Percentiles rank a stretch among this genome's conserved stretches.
Evolutionary conservation across 2,113 vertebrate species (phyloP).

Genomic region (Petromus typicus): DNA sequence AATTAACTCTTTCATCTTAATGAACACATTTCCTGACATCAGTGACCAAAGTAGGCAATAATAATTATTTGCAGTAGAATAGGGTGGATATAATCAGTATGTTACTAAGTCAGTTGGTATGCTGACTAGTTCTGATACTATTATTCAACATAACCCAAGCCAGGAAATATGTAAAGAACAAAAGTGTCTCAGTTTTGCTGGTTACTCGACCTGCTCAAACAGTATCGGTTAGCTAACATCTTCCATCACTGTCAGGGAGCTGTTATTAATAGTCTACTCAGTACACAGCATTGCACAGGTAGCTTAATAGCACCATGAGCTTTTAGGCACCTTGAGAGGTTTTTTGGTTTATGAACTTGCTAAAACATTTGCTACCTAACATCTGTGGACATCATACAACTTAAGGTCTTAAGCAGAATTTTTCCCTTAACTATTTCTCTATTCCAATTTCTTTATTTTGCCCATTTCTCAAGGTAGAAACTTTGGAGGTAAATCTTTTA

Average conservation of each 20-base stretch:
- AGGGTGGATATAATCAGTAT: not conserved
- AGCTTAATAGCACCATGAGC: not conserved
- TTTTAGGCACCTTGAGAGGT: not conserved
- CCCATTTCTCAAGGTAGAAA: slow-evolving; percentile 48
- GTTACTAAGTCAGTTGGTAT: not conserved
- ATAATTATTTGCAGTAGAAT: not conserved
- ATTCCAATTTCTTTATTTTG: slow-evolving; percentile 23
- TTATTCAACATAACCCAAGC: not conserved
- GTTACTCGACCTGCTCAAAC: not conserved
- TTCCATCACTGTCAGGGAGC: not conserved
- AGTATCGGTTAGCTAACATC: not conserved
- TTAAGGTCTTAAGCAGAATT: slow-evolving; percentile 15
- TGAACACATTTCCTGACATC: not conserved
- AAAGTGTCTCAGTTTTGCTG: not conserved
- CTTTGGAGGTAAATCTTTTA: slow-evolving; percentile 2
- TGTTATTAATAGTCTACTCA: not conserved
- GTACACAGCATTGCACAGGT: not conserved
- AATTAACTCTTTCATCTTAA: not conserved
- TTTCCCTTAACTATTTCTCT: slow-evolving; percentile 30
- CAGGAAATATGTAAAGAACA: not conserved
- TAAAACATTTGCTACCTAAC: not conserved
- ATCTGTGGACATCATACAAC: not conserved
- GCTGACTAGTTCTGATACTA: not conserved
- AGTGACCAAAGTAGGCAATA: not conserved
- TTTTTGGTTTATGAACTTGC: slow-evolving; percentile 16